These are phyloP conservation scores for Parazoanthus darwini DNA, from an alignment of 92 coral and sea anemone species.

Conservation along the genomic window DNA sequence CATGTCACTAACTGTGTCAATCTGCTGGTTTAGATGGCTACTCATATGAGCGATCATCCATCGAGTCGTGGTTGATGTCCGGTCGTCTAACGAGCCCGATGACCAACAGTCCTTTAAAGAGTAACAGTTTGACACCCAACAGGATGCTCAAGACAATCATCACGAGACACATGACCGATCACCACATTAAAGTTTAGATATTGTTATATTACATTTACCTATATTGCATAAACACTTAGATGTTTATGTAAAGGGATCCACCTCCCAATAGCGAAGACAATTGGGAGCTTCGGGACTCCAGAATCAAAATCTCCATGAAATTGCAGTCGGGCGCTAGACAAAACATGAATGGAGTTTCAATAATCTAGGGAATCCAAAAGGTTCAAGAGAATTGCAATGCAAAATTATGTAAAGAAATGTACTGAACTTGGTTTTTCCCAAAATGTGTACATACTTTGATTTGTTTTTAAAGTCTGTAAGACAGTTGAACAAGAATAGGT, in stretches of 20 bases:
- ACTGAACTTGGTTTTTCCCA: background rate
- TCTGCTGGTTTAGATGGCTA: conserved; percentile 77
- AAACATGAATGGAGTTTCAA: background rate
- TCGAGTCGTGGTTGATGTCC: conserved; percentile 88
- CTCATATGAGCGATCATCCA: conserved; percentile 91
- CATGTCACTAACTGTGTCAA: background rate
- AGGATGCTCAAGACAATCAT: conserved; percentile 89
- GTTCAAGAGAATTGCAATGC: background rate
- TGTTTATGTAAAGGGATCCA: background rate
- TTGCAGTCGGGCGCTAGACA: no score
- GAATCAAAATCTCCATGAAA: background rate
- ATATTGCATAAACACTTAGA: background rate
- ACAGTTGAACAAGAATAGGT: no score
- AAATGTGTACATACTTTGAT: no score
- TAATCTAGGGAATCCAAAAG: background rate
- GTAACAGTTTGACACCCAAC: conserved; percentile 80
- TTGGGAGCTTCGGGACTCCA: background rate
- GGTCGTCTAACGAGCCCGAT: conserved; percentile 94
- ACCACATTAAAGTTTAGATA: conserved; percentile 36
- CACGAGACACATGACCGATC: conserved; percentile 66
- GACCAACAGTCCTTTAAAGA: conserved; percentile 96
- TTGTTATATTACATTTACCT: background rate
- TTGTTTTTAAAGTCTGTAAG: no score
- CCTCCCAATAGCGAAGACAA: background rate
- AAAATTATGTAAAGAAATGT: background rate